These are phyloP conservation scores for Acridotheres tristis DNA, from an alignment of 2,797 vertebrate species.

Conservation along the genomic window DNA sequence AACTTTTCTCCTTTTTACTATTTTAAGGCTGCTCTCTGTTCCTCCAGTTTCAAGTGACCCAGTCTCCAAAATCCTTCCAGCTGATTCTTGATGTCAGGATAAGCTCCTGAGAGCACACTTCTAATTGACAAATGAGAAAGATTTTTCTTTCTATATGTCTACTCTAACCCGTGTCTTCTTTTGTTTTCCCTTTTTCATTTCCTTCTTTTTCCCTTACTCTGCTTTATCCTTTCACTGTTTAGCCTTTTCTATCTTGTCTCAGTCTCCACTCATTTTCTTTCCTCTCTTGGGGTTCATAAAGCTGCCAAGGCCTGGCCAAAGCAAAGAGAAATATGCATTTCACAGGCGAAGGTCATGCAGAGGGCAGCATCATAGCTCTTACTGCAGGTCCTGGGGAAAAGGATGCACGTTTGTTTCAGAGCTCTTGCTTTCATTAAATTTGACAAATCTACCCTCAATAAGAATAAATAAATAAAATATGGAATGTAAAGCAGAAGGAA, in stretches of 20 bases:
- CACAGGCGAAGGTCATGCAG: neutral
- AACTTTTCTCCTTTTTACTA: neutral
- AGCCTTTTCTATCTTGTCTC: constrained; percentile 48
- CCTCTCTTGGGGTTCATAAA: constrained; percentile 56
- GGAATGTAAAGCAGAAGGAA: neutral
- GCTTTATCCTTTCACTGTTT: constrained; percentile 4
- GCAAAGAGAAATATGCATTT: constrained; percentile 45
- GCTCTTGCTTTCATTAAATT: constrained; percentile 22
- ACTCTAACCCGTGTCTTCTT: neutral
- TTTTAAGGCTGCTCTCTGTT: neutral
- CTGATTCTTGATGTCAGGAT: neutral
- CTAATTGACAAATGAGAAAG: neutral
- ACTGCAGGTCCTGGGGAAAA: neutral
- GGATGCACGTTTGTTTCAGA: neutral
- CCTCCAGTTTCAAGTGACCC: neutral
- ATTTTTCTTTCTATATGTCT: neutral
- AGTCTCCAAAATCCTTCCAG: neutral
- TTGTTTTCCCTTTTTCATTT: neutral
- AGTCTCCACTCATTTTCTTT: constrained; percentile 41
- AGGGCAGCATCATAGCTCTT: constrained; percentile 19
- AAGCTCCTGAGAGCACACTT: neutral
- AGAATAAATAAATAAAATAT: constrained; percentile 8
- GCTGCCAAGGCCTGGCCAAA: constrained; percentile 44
- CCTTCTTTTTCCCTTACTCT: neutral
- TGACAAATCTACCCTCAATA: neutral